phyloP scores from a whole-genome alignment of 2,113 vertebrate genomes.

The Phyllostomus discolor region DNA sequence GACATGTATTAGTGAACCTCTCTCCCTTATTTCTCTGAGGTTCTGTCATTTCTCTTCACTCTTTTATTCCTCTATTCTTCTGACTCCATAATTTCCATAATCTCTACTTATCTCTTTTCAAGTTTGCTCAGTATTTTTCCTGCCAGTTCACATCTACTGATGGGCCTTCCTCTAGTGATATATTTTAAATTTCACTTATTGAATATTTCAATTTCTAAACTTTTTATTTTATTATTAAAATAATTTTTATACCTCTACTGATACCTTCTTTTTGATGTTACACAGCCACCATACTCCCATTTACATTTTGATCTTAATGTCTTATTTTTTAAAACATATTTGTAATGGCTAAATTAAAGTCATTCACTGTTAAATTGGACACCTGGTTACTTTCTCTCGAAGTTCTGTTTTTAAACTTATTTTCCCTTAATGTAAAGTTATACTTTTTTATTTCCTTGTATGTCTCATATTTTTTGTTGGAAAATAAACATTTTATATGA shows the following conservation, averaged over 20 bases:
- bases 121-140: not conserved
- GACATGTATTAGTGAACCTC: not conserved
- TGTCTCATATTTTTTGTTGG: not conserved
- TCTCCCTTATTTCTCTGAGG: not conserved
- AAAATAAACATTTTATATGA: not conserved
- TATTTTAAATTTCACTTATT: not conserved
- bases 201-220: not conserved
- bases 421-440: not conserved
- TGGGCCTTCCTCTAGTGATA: not conserved
- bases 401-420: not conserved
- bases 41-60: not conserved
- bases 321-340: not conserved
- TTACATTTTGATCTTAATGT: not conserved
- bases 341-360: not conserved
- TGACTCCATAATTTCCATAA: not conserved
- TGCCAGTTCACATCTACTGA: not conserved
- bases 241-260: not conserved
- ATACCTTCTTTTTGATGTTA: not conserved
- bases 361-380: not conserved
- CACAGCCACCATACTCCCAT: not conserved
- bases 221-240: not conserved
- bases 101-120: not conserved
- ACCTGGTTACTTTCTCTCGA: not conserved
- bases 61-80: not conserved
- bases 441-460: not conserved